Conservation (phyloP, 1,140 invertebrate genomes). For the Orussus abietinus region DNA sequence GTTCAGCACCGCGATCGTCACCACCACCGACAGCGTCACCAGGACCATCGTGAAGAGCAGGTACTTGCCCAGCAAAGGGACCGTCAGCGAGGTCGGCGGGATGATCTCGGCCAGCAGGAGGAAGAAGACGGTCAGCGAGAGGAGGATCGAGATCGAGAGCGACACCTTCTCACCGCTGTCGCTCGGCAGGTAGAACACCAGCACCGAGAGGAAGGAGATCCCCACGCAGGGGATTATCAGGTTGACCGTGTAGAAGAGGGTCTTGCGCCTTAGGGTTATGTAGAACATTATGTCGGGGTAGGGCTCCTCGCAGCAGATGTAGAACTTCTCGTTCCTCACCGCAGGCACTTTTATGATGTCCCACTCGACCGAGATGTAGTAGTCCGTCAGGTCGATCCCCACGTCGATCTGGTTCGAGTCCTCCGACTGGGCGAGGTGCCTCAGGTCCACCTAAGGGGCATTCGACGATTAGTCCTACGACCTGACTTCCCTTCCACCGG, state of each 20-base stretch:
- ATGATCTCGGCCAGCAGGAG: slow-evolving; percentile 96
- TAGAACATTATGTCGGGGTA: slow-evolving; percentile 98
- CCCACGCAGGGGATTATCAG: slow-evolving; percentile 94
- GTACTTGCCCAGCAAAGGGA: slow-evolving; percentile 97
- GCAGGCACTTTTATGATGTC: slow-evolving; percentile 90
- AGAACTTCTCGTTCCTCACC: slow-evolving; percentile 82
- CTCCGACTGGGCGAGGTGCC: slow-evolving; percentile 76
- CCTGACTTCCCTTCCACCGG: no score
- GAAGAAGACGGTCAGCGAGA: slow-evolving; percentile 99
- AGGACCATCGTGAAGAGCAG: slow-evolving; percentile 99
- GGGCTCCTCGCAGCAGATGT: slow-evolving; percentile 86
- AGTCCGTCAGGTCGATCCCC: slow-evolving; percentile 89
- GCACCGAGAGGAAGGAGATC: slow-evolving; percentile 93
- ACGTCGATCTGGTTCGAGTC: slow-evolving; percentile 79
- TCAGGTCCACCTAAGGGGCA: slow-evolving; percentile 89
- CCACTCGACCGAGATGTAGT: slow-evolving; percentile 97
- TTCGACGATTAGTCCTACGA: no score
- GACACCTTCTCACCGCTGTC: slow-evolving; percentile 98
- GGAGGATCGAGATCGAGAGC: slow-evolving; percentile 95
- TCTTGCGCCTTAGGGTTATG: slow-evolving; percentile 92
- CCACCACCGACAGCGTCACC: slow-evolving; percentile 95
- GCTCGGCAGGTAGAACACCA: slow-evolving; percentile 98
- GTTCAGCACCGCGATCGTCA: slow-evolving; percentile 97
- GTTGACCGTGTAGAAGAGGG: slow-evolving; percentile 96
- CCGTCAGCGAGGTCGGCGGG: slow-evolving; percentile 97